phyloP scores from a whole-genome alignment of 2,797 vertebrate species.

The Rhinella marina region DNA sequence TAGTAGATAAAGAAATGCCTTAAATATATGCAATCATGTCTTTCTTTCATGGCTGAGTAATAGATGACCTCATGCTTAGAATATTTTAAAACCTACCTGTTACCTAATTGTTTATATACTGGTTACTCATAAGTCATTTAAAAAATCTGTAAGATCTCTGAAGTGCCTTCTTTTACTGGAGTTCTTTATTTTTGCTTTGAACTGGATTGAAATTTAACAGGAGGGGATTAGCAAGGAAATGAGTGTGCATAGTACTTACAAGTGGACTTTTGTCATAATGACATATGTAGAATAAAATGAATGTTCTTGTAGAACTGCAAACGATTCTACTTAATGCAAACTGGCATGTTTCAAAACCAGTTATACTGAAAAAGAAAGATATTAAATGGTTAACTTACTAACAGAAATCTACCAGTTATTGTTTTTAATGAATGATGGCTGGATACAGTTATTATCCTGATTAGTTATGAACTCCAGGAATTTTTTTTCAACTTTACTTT shows the following conservation, averaged over 20 bases:
- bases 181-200: constrained; percentile 24
- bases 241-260: constrained; percentile 29
- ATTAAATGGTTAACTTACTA: background rate
- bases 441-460: too few relatives aligned
- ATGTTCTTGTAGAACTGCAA: background rate
- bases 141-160: constrained; percentile 18
- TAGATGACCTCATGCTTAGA: background rate
- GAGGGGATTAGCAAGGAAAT: constrained; percentile 34
- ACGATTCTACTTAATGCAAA: background rate
- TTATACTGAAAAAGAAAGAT: background rate
- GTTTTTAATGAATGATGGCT: background rate
- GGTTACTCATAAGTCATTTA: constrained; percentile 40
- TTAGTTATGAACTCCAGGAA: background rate
- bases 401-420: background rate
- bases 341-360: constrained; percentile 3
- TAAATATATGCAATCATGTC: background rate
- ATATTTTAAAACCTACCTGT: constrained; percentile 7
- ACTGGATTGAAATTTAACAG: constrained; percentile 45
- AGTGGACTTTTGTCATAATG: constrained; percentile 49
- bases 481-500: too few relatives aligned
- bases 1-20: background rate
- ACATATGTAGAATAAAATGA: constrained; percentile 22
- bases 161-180: constrained; percentile 32
- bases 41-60: constrained; percentile 3
- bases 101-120: constrained; percentile 14